Conservation (phyloP, 1,140 invertebrate genomes). For the Holotrichia oblita region DNA sequence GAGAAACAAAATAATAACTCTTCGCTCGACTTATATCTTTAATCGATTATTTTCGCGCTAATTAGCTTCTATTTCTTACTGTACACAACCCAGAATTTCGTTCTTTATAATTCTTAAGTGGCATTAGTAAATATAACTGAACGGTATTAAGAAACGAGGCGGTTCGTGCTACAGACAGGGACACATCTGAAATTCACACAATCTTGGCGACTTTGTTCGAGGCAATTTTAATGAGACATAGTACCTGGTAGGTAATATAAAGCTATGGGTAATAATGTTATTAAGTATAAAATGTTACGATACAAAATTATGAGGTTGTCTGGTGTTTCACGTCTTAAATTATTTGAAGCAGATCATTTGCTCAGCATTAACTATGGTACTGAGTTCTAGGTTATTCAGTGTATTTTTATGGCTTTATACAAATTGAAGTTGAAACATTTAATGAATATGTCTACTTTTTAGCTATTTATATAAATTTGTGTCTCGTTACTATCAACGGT, state of each 20-base stretch:
- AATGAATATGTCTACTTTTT: too few species aligned
- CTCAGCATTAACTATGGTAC: not conserved
- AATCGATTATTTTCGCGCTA: constrained; percentile 16
- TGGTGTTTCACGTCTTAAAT: not conserved
- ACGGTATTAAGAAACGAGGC: not conserved
- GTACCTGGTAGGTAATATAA: not conserved
- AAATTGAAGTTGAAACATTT: too few species aligned
- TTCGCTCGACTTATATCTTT: not conserved
- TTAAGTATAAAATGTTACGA: not conserved
- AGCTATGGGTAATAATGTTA: not conserved
- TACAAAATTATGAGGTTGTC: not conserved
- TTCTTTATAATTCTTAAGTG: not conserved
- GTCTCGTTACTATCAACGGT: too few species aligned
- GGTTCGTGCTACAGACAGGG: too few species aligned
- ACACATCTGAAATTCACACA: too few species aligned
- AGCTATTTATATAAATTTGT: too few species aligned
- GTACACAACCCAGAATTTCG: not conserved
- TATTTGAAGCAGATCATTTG: not conserved
- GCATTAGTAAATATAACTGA: not conserved
- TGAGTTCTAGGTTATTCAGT: not conserved
- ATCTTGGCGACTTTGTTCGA: too few species aligned
- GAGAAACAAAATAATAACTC: not conserved
- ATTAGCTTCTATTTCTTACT: not conserved
- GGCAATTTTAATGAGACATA: too few species aligned
- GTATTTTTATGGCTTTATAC: too few species aligned